Conservation (phyloP, 2,888 invertebrate genomes). For the Steromphala cineraria region DNA sequence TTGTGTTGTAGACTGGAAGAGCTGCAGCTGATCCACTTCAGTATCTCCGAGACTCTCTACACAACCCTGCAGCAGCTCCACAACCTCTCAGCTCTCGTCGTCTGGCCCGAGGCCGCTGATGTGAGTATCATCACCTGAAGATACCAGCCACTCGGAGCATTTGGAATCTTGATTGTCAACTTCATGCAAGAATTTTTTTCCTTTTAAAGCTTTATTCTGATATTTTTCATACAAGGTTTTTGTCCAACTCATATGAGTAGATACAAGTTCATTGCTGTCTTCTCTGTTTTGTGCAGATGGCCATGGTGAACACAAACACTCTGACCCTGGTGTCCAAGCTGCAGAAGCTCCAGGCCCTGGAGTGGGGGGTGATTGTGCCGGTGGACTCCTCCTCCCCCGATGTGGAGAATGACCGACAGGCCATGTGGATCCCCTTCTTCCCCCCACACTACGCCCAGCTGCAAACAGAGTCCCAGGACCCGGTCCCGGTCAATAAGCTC, state of each 20-base stretch:
- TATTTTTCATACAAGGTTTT: too few species aligned
- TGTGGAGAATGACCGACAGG: background rate
- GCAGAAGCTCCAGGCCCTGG: conserved; percentile 41
- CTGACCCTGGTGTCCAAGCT: conserved; percentile 48
- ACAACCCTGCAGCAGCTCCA: conserved; percentile 38
- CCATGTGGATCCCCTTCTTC: conserved; percentile 4
- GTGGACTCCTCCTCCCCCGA: conserved; percentile 21
- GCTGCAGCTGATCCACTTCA: conserved; percentile 52
- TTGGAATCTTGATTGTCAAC: too few species aligned
- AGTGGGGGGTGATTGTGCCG: conserved; percentile 54
- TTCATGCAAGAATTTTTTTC: too few species aligned
- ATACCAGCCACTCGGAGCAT: too few species aligned
- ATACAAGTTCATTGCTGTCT: too few species aligned
- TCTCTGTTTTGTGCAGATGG: conserved; percentile 43
- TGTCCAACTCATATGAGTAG: too few species aligned
- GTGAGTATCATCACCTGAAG: background rate
- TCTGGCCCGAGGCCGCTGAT: conserved; percentile 46
- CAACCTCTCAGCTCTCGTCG: conserved; percentile 42
- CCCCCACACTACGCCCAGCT: conserved; percentile 45
- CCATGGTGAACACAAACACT: conserved; percentile 56
- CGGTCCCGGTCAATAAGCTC: conserved; percentile 11
- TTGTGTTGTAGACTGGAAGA: conserved; percentile 41
- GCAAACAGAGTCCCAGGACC: background rate
- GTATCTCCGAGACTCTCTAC: conserved; percentile 44
- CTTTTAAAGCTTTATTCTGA: too few species aligned